Evolutionary conservation across 2,888 invertebrate species (phyloP).

Genomic region (Catocala sponsa): DNA sequence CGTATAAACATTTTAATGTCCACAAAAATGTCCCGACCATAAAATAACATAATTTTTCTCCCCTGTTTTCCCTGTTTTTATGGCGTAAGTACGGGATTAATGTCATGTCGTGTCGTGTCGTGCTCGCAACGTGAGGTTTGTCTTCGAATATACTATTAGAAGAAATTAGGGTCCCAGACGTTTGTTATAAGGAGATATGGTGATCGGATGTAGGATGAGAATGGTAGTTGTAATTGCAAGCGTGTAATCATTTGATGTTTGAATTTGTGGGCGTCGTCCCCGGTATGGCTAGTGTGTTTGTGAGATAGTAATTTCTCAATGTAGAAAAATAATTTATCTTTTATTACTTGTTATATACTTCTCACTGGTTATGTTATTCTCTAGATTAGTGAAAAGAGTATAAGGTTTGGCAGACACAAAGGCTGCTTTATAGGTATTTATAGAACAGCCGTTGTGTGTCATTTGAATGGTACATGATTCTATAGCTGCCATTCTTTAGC

Average conservation of each 20-base stretch:
- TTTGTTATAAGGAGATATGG: slow-evolving; percentile 40
- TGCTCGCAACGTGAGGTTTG: slow-evolving; percentile 28
- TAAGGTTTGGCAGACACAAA: too few relatives aligned
- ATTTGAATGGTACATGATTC: too few relatives aligned
- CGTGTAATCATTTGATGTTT: slow-evolving; percentile 22
- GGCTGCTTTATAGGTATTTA: too few relatives aligned
- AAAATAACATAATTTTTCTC: slow-evolving; percentile 44
- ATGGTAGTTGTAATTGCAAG: slow-evolving; percentile 35
- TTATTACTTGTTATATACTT: background rate
- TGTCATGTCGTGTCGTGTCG: slow-evolving; percentile 34
- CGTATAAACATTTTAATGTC: slow-evolving; percentile 24
- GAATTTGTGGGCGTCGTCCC: slow-evolving; percentile 12
- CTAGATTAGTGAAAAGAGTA: too few relatives aligned
- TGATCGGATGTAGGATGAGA: slow-evolving; percentile 30
- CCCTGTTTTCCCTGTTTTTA: slow-evolving; percentile 47
- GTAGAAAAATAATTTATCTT: background rate
- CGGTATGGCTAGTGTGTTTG: background rate
- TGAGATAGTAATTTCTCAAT: background rate
- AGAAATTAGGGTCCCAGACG: slow-evolving; percentile 47
- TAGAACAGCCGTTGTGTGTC: too few relatives aligned
- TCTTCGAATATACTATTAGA: slow-evolving; percentile 40
- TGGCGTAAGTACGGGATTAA: slow-evolving; percentile 43
- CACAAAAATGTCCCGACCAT: slow-evolving; percentile 25
- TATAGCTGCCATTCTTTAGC: too few relatives aligned
- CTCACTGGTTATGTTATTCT: too few relatives aligned